phyloP scores from a whole-genome alignment of 1,140 invertebrate species.

The Diachasmimorpha longicaudata region DNA sequence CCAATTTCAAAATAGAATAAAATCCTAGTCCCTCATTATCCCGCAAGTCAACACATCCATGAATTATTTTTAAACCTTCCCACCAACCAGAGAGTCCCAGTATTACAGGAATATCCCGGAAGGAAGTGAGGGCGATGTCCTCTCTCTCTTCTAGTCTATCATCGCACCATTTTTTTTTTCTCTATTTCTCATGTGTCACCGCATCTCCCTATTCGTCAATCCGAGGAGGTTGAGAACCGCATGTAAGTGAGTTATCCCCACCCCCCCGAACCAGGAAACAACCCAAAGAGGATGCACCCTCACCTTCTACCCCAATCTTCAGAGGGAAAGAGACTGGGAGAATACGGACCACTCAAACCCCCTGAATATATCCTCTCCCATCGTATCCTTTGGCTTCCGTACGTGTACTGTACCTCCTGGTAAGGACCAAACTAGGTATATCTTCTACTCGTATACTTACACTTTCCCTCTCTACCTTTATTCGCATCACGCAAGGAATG shows the following conservation, averaged over 20 bases:
- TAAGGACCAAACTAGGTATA: constrained; percentile 26
- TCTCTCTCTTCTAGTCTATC: neutral
- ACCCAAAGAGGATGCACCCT: constrained; percentile 19
- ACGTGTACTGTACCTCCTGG: constrained; percentile 40
- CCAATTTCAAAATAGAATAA: neutral
- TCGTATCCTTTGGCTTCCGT: neutral
- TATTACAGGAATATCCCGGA: constrained; percentile 16
- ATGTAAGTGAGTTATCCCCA: constrained; percentile 16
- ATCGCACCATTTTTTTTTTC: neutral
- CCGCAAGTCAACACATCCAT: neutral
- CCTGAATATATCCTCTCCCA: neutral
- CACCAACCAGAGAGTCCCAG: neutral
- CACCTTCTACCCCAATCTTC: neutral
- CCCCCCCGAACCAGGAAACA: neutral
- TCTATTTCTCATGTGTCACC: neutral
- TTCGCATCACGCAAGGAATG: neutral
- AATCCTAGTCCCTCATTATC: neutral
- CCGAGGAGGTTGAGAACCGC: constrained; percentile 10
- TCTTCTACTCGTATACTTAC: constrained; percentile 16
- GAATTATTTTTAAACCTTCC: neutral
- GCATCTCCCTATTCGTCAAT: neutral
- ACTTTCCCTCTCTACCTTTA: constrained; percentile 11
- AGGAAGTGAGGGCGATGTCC: constrained; percentile 15
- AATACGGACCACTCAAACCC: neutral
- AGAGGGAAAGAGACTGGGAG: neutral